A percentile compares a stretch with the other conserved stretches of the same genome.
These are phyloP conservation scores for Pyrrhura leucotis DNA, from an alignment of 2,797 vertebrate species.

Conservation along the genomic window DNA sequence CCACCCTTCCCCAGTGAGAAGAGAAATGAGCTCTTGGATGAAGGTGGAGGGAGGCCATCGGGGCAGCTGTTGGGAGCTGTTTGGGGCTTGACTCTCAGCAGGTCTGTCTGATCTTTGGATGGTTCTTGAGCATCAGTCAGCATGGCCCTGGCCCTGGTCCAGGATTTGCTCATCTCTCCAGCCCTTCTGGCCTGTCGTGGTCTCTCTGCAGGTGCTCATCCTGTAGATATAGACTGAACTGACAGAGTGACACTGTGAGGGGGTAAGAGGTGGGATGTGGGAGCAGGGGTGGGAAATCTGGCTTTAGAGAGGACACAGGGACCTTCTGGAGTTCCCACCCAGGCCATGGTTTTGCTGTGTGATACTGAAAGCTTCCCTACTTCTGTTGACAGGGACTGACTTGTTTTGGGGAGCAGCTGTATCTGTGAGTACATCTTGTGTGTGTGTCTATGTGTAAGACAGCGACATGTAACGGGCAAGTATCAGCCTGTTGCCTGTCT, in stretches of 20 bases:
- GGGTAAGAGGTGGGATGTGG: not conserved
- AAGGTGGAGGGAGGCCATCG: not conserved
- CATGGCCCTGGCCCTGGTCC: not conserved
- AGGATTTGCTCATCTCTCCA: not conserved
- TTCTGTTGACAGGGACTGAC: not conserved
- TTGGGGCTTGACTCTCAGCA: not conserved
- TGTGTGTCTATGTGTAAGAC: not conserved
- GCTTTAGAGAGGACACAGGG: not conserved
- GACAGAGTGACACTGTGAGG: rapidly evolving
- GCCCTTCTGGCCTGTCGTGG: not conserved
- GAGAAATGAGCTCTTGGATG: conserved; percentile 1
- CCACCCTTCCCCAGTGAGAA: not conserved
- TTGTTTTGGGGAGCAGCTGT: not conserved
- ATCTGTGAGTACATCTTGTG: not conserved
- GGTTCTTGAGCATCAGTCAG: not conserved
- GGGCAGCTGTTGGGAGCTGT: not conserved
- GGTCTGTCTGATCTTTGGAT: not conserved
- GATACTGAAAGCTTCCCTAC: not conserved
- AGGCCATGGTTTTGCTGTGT: not conserved
- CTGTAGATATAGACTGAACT: not conserved
- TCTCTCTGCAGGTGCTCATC: not conserved
- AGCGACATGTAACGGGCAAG: not conserved
- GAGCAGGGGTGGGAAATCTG: not conserved
- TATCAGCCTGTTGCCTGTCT: not conserved
- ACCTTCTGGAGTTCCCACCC: not conserved